Evolutionary conservation across 2,113 vertebrate species (phyloP), one percentile per base, ranked within the genome.

Genomic region (Sander lucioperca): DNA sequence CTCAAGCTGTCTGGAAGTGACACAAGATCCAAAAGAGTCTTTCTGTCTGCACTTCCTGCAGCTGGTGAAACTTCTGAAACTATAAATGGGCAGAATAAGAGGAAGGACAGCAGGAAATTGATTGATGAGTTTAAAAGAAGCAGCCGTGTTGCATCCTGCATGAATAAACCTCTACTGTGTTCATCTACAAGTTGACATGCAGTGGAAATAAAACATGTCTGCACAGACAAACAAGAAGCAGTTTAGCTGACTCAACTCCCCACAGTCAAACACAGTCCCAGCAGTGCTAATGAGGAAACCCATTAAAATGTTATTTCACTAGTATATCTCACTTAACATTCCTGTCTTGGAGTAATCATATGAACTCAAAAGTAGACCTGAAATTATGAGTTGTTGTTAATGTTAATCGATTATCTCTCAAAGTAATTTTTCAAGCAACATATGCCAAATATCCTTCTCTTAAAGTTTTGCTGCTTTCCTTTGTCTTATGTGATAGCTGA

Each of bases 231-330:
- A 69, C 61, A 57, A 63, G 43, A 68, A 4, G 62, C 58, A 3
- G 57, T 59, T 77, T 0, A 68, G 84, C 79, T 84, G 80, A 88
- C 77, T 91, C 83, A 72, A 39, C 77, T 86, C 80, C 64, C 74
- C 64, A 45, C 61, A 58, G 65, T 50, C 74, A 63, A 61, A 57
- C 61, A 13, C 36, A 19, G 4, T 59, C 74, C 51, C 65, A 59
- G 84, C 62, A 39, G 63, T 30, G 61, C 50, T 87, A 86, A 88
- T 86, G 77, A 86, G 63, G 27, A 25, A 80, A 71, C 33, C 71
- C 69, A 89, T 89, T 81, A 87, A 56, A 48, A 33, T 18, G 21
- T 71, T 47, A 67, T 61, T 65, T 13, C 54, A 33, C 61, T 73
- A 65, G 39, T 43, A 68, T 65, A 69, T 19, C 64, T 62, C 1